phyloP scores from a whole-genome alignment of 2,797 vertebrate species.

The Vultur gryphus region DNA sequence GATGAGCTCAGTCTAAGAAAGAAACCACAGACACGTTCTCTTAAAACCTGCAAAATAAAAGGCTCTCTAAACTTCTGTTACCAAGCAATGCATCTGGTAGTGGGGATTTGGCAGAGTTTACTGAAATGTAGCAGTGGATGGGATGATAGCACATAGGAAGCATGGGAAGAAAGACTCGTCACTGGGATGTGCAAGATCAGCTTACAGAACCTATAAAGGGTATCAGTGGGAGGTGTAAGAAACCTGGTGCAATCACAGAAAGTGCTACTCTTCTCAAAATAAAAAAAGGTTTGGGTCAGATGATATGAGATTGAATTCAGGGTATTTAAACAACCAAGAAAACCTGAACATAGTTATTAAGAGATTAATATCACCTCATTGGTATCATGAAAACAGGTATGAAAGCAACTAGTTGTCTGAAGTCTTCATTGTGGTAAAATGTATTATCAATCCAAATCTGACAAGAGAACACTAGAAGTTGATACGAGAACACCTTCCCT shows the following conservation, averaged over 20 bases:
- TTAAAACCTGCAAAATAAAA: neutral
- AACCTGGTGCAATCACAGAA: neutral
- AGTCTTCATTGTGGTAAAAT: neutral
- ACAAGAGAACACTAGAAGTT: neutral
- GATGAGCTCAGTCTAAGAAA: neutral
- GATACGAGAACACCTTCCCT: neutral
- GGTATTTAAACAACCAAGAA: neutral
- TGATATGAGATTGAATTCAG: neutral
- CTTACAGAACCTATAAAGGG: neutral
- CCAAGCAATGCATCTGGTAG: neutral
- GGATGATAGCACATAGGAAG: neutral
- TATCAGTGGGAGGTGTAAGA: neutral
- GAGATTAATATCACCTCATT: neutral
- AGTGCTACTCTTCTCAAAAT: neutral
- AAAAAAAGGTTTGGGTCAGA: neutral
- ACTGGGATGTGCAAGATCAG: neutral
- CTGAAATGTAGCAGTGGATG: neutral
- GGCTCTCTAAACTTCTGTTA: neutral
- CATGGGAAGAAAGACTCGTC: neutral
- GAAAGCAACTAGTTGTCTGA: neutral
- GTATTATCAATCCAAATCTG: neutral
- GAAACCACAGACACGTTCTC: accelerated
- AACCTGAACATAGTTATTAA: neutral
- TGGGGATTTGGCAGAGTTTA: neutral
- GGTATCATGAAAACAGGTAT: neutral